Conservation (phyloP, 2,797 vertebrate genomes). For the Enteromius unitaeniatus region DNA sequence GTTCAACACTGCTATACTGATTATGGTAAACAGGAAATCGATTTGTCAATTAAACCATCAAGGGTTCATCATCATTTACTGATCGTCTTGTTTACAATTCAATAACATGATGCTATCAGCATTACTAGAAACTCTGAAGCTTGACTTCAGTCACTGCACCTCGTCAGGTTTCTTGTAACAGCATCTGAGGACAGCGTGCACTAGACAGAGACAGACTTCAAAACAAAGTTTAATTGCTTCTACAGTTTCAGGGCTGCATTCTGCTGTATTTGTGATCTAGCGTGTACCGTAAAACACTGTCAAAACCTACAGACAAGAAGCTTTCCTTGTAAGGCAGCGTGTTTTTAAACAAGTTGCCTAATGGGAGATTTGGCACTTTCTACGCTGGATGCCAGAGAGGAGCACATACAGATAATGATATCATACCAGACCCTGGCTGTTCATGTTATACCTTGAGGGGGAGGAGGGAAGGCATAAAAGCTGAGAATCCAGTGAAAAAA, state of each 20-base stretch:
- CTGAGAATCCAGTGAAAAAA: background rate
- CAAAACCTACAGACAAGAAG: conserved; percentile 7
- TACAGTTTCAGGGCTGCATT: conserved; percentile 3
- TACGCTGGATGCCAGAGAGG: conserved; percentile 11
- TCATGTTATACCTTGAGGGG: conserved; percentile 21
- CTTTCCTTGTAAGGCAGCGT: background rate
- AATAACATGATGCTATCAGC: conserved; percentile 27
- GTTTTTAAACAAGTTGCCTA: conserved; percentile 4
- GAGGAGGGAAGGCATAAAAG: conserved; percentile 11
- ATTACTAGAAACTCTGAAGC: conserved; percentile 3
- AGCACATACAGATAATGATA: conserved; percentile 28
- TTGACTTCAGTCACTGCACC: conserved; percentile 21
- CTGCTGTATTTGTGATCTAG: background rate
- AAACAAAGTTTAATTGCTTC: conserved; percentile 33
- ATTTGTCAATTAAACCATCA: conserved; percentile 27
- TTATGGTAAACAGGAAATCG: conserved; percentile 25
- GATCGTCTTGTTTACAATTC: conserved; percentile 29
- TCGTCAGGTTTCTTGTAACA: background rate
- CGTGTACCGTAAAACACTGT: background rate
- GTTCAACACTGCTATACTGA: background rate
- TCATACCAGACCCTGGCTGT: conserved; percentile 17
- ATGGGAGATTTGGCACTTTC: conserved; percentile 22
- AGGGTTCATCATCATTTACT: conserved; percentile 16
- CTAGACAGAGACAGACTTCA: conserved; percentile 12
- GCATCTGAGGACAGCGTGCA: background rate